These are phyloP conservation scores for Takifugu flavidus DNA, from an alignment of 2,113 vertebrate genomes.

Conservation along the genomic window DNA sequence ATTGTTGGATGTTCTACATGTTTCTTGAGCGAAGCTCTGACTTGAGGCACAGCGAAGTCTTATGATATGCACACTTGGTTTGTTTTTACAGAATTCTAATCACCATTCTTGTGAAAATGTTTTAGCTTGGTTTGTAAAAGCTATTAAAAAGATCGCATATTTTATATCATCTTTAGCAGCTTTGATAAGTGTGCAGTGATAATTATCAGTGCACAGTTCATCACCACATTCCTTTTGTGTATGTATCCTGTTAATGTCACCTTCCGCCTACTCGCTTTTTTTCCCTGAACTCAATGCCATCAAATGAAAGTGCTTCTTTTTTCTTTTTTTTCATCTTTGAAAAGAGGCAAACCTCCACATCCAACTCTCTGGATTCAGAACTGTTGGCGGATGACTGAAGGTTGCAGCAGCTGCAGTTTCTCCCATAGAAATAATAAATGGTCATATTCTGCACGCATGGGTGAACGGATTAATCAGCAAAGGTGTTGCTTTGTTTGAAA, in stretches of 20 bases:
- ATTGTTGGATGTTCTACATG: constrained; percentile 50
- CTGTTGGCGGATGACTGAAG: constrained; percentile 43
- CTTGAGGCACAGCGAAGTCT: constrained; percentile 31
- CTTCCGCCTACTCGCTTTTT: neutral
- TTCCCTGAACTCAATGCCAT: neutral
- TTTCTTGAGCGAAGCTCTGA: constrained; percentile 32
- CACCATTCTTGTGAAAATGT: constrained; percentile 46
- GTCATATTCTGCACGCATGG: constrained; percentile 37
- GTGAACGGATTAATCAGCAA: constrained; percentile 69
- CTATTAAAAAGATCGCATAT: neutral
- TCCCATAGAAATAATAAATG: constrained; percentile 41
- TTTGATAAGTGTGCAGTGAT: neutral
- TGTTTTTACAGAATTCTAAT: constrained; percentile 44
- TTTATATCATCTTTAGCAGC: neutral
- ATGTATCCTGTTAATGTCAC: neutral
- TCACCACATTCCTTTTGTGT: neutral
- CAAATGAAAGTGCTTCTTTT: neutral
- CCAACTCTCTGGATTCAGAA: constrained; percentile 2
- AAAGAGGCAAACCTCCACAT: neutral
- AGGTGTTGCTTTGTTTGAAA: constrained; percentile 73
- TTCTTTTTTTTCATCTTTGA: neutral
- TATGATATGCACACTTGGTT: constrained; percentile 41
- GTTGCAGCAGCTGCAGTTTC: constrained; percentile 8
- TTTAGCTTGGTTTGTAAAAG: constrained; percentile 21
- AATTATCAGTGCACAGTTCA: neutral